phyloP scores from a whole-genome alignment of 1,140 invertebrate species.

The Neodiprion lecontei region DNA sequence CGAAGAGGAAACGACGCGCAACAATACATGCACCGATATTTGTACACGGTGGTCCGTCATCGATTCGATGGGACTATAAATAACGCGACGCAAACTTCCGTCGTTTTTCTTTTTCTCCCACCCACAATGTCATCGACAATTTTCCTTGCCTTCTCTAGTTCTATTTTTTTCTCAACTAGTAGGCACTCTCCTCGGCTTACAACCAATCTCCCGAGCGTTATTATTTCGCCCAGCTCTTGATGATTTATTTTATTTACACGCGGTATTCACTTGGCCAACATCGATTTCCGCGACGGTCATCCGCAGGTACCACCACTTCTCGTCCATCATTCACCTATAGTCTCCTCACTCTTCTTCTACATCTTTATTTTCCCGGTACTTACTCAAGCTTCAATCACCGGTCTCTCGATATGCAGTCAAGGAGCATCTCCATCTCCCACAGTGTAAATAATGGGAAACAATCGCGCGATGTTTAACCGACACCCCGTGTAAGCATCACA shows the following conservation, averaged over 20 bases:
- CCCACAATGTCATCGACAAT: slow-evolving; percentile 17
- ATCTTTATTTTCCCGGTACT: slow-evolving; percentile 19
- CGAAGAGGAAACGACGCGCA: neutral
- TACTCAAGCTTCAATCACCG: too few species aligned
- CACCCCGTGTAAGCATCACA: too few species aligned
- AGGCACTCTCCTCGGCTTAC: slow-evolving; percentile 50
- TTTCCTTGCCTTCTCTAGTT: slow-evolving; percentile 38
- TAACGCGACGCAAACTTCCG: slow-evolving; percentile 23
- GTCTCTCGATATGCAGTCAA: too few species aligned
- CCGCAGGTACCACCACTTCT: too few species aligned
- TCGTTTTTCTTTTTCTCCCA: slow-evolving; percentile 16
- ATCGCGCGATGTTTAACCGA: too few species aligned
- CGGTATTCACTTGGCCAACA: neutral
- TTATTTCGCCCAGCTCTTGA: slow-evolving; percentile 45
- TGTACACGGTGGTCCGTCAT: slow-evolving; percentile 26
- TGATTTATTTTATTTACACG: neutral
- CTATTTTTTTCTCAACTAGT: too few species aligned
- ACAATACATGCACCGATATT: slow-evolving; percentile 24
- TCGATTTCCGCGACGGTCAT: too few species aligned
- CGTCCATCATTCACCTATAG: slow-evolving; percentile 12
- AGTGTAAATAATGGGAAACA: too few species aligned
- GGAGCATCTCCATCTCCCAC: too few species aligned
- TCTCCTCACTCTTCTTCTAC: slow-evolving; percentile 19
- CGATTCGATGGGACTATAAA: slow-evolving; percentile 35
- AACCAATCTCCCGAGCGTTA: slow-evolving; percentile 59